Percentiles rank a stretch among this genome's conserved stretches.
Evolutionary conservation across 2,797 vertebrate species (phyloP).

Genomic region (Sebastes matsubarae): DNA sequence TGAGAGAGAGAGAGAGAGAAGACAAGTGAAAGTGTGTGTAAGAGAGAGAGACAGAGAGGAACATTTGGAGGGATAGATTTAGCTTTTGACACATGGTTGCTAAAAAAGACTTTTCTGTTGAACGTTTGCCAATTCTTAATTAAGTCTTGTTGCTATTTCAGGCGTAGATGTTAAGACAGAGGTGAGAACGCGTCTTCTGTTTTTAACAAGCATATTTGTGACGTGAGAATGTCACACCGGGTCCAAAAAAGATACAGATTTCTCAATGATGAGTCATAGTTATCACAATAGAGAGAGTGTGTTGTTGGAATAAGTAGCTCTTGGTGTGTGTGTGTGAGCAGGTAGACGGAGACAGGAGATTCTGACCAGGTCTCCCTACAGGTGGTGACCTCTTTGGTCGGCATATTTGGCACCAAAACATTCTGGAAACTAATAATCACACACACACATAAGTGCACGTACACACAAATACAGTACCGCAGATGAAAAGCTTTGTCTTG

Average conservation of each 20-base stretch:
- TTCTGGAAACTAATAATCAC: background rate
- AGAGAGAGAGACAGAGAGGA: background rate
- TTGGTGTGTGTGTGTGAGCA: background rate
- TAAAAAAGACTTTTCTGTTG: constrained; percentile 15
- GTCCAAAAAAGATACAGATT: constrained; percentile 31
- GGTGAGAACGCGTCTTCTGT: constrained; percentile 31
- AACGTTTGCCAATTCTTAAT: constrained; percentile 26
- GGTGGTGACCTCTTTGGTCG: background rate
- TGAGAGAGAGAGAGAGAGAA: background rate
- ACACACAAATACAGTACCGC: background rate
- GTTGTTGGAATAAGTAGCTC: background rate
- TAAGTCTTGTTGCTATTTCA: constrained; percentile 34
- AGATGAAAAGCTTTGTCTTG: constrained; percentile 13
- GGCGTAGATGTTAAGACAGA: constrained; percentile 20
- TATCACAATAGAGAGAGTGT: constrained; percentile 6
- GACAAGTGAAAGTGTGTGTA: background rate
- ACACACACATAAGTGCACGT: background rate
- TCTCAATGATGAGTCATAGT: constrained; percentile 46
- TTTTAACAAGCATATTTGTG: constrained; percentile 23
- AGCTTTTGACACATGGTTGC: background rate
- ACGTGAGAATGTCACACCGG: constrained; percentile 37
- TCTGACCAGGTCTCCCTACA: background rate
- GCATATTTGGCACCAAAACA: background rate
- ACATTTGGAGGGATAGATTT: background rate
- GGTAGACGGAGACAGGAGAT: background rate